Evolutionary conservation across 2,797 vertebrate species (phyloP), one percentile per base, ranked within the genome.

Genomic region (Taenioides sp.): DNA sequence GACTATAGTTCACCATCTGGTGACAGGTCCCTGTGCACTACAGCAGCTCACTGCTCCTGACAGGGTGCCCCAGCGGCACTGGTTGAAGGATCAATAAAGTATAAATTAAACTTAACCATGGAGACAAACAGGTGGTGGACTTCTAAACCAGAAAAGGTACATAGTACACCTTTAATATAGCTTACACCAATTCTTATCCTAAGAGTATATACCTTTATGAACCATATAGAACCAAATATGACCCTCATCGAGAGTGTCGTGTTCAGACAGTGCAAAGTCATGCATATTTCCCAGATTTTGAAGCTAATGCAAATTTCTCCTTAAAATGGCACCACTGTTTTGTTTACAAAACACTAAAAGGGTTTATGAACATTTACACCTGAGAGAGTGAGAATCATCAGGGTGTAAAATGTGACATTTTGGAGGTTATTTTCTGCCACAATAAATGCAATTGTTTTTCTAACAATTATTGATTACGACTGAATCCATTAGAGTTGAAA

Each of bases 291-390:
- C 1, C 12, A 59, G 1, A 17, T 59, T 59, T 6, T 14, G 5
- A 14, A 25, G 57, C 5, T 59, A 59, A 59, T 59, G 7, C 3
- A 31, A 61, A 20, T n/a, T 61, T 27, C 28, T 59, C 59, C 28
- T 31, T n/a, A 62, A 37, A n/a, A 37, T 22, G n/a, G 20, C 6
- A 34, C 37, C n/a, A 20, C n/a, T 16, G n/a, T 22, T 37, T n/a
- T 63, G 61, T 63, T 63, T 40, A 63, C 61, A 43, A 63, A 43
- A 43, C 61, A 40, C 61, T 63, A 40, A 63, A 63, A 63, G 20
- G 61, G 4, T 43, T 63, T 23, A 27, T 66, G 47, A 47, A 65
- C 47, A 66, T 16, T 31, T 16, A 10, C 28, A 31, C 49, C 27
- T 11, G 27, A 37, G 64, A 65, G 49, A 52, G 27, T 37, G 49